Evolutionary conservation across 2,888 invertebrate species (phyloP).

Genomic region (Thera britannica): DNA sequence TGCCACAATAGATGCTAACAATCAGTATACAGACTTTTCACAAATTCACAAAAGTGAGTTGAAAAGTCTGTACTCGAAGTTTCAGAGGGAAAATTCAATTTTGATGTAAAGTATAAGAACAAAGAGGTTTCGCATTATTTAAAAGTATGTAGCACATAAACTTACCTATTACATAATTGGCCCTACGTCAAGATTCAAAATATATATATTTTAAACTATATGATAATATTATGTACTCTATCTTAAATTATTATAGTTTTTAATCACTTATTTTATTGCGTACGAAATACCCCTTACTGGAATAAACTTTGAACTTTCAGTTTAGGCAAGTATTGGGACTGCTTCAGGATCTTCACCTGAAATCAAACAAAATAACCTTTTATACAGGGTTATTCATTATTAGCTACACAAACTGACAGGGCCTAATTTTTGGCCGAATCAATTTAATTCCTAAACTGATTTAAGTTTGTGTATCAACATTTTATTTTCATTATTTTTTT

Average conservation of each 20-base stretch:
- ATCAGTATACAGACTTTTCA: no score
- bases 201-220: conserved; percentile 36
- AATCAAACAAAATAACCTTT: conserved; percentile 48
- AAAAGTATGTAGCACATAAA: conserved; percentile 28
- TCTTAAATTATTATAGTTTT: conserved; percentile 26
- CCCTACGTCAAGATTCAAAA: conserved; percentile 52
- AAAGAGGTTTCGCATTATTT: conserved; percentile 17
- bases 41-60: no score
- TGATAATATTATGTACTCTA: conserved; percentile 31
- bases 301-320: conserved; percentile 78
- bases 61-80: neutral
- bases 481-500: no score
- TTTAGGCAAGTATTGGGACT: conserved; percentile 72
- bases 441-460: no score
- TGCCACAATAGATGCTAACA: no score
- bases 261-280: conserved; percentile 31
- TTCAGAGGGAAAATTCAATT: neutral
- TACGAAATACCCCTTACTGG: conserved; percentile 58
- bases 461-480: no score
- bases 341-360: conserved; percentile 72
- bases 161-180: conserved; percentile 54
- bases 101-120: conserved; percentile 12
- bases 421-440: no score
- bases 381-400: neutral
- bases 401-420: no score